Percentiles rank a stretch among this genome's conserved stretches.
Evolutionary conservation across 2,113 vertebrate genomes (phyloP).

Genomic region (Galemys pyrenaicus): DNA sequence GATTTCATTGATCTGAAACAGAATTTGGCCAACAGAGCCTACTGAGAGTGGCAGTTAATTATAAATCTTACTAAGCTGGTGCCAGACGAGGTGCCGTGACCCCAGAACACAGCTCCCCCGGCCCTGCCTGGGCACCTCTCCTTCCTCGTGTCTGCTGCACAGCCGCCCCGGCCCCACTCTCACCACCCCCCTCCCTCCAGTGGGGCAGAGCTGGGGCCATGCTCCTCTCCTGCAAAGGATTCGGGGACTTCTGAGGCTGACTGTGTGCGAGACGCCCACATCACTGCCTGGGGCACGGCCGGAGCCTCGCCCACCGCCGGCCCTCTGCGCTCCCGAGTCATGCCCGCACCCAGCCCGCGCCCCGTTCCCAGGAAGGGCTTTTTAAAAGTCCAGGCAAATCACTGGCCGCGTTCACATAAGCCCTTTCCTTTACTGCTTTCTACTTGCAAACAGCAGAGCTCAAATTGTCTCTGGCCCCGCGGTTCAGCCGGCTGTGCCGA

Average conservation of each 20-base stretch:
- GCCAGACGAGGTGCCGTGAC: too few relatives aligned
- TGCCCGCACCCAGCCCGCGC: too few relatives aligned
- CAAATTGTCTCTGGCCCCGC: background rate
- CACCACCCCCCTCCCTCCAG: rapidly evolving
- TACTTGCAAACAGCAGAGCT: background rate
- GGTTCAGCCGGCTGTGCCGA: background rate
- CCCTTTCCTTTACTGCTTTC: background rate
- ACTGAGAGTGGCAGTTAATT: background rate
- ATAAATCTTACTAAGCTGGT: rapidly evolving
- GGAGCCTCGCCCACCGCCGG: too few relatives aligned
- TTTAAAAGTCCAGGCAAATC: background rate
- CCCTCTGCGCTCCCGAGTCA: too few relatives aligned
- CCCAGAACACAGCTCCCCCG: too few relatives aligned
- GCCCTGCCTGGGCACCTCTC: rapidly evolving
- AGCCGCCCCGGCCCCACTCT: rapidly evolving
- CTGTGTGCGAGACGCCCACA: background rate
- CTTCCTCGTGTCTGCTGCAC: rapidly evolving
- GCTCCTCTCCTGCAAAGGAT: background rate
- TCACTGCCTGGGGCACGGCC: background rate
- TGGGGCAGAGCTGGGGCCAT: rapidly evolving
- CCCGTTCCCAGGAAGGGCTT: too few relatives aligned
- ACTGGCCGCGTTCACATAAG: background rate
- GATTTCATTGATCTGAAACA: background rate
- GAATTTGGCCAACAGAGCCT: too few relatives aligned
- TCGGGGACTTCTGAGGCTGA: background rate